These are phyloP conservation scores for Plectus sambesii DNA, from an alignment of 1,140 invertebrate genomes.

Conservation along the genomic window DNA sequence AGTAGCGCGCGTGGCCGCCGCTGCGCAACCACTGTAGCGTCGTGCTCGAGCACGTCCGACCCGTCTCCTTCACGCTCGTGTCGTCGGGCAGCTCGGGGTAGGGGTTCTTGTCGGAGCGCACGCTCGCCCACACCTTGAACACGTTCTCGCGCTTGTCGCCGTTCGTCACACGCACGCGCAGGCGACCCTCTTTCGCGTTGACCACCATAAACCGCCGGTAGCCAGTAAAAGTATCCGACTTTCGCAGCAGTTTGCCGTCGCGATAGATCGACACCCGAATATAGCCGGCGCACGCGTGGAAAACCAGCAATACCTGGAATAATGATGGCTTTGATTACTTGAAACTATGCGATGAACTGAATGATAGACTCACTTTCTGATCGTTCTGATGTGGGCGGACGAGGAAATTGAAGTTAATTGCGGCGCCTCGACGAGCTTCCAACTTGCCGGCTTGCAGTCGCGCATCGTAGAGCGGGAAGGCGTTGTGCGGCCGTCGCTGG, in stretches of 20 bases:
- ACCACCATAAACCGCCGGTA: slow-evolving; percentile 26
- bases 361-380: too few species aligned
- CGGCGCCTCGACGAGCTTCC: too few species aligned
- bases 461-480: slow-evolving; percentile 1
- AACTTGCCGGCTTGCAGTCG: slow-evolving; percentile 8
- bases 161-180: slow-evolving; percentile 25
- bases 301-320: slow-evolving; percentile 26
- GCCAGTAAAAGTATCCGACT: slow-evolving; percentile 25
- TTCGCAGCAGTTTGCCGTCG: slow-evolving; percentile 23
- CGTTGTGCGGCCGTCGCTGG: too few species aligned
- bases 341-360: too few species aligned
- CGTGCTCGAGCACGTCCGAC: slow-evolving; percentile 18
- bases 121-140: slow-evolving; percentile 26
- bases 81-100: slow-evolving; percentile 29
- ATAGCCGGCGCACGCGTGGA: slow-evolving; percentile 29
- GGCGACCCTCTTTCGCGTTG: slow-evolving; percentile 16
- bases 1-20: slow-evolving; percentile 22
- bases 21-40: slow-evolving; percentile 25
- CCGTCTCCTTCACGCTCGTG: slow-evolving; percentile 24
- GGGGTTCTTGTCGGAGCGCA: slow-evolving; percentile 16
- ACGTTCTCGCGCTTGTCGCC: slow-evolving; percentile 19
- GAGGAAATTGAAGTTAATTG: too few species aligned
- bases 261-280: slow-evolving; percentile 24
- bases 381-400: too few species aligned
- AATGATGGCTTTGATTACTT: too few species aligned